These are phyloP conservation scores for Anthopleura sola DNA, from an alignment of 64 coral and sea anemone genomes.

Conservation along the genomic window DNA sequence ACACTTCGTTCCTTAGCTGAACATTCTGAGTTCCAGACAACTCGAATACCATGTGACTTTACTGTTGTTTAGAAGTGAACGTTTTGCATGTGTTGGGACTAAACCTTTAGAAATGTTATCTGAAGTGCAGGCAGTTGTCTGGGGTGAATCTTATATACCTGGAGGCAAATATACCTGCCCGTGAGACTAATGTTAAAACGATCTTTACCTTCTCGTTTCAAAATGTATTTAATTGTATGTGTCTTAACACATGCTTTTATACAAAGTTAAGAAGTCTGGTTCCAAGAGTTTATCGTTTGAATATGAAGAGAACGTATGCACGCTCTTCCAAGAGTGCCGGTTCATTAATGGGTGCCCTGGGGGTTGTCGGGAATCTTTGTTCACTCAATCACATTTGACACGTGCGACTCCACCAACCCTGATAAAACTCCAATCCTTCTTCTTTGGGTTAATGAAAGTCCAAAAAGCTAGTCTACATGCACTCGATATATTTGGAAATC, in stretches of 20 bases:
- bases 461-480: not conserved
- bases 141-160: not conserved
- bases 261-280: not conserved
- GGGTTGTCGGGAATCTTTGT: constrained; percentile 12
- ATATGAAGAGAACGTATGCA: not conserved
- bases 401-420: not conserved
- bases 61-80: not conserved
- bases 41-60: not conserved
- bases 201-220: not conserved
- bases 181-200: not conserved
- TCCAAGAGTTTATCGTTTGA: not conserved
- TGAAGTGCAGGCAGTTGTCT: not conserved
- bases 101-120: not conserved
- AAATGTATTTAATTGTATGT: not conserved
- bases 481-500: not conserved
- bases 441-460: not conserved
- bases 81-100: not conserved
- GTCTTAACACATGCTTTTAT: not conserved
- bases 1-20: not conserved
- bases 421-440: not conserved
- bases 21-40: not conserved
- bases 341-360: not conserved
- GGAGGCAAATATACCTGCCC: not conserved
- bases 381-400: not conserved
- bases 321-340: not conserved